Conservation (phyloP, 2,113 vertebrate genomes). For the Heptranchias perlo region DNA sequence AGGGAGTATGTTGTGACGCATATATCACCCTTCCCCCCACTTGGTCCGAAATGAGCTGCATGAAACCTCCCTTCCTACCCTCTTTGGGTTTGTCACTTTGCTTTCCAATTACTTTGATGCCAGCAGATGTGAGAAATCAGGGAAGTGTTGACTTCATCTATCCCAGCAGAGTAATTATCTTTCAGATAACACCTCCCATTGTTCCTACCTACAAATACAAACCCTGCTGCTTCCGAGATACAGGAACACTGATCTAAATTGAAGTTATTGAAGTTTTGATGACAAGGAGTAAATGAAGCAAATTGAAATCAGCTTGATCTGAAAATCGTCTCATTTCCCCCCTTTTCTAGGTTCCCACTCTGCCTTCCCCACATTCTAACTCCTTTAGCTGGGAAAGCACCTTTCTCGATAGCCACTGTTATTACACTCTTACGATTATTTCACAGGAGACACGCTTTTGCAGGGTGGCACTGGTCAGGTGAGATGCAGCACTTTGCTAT, state of each 20-base stretch:
- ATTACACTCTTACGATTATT: background rate
- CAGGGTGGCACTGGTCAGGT: background rate
- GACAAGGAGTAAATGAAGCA: conserved; percentile 18
- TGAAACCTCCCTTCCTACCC: background rate
- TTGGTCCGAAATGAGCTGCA: background rate
- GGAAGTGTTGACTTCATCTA: conserved; percentile 18
- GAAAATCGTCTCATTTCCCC: background rate
- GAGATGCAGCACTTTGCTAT: background rate
- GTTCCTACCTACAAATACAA: background rate
- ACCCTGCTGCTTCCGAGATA: background rate
- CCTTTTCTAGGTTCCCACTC: too few species aligned
- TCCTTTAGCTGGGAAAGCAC: background rate
- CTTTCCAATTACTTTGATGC: conserved; percentile 29
- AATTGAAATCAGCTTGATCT: conserved; percentile 20
- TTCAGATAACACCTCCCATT: conserved; percentile 19
- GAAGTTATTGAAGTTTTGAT: background rate
- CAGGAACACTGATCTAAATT: conserved; percentile 13
- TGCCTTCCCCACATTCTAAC: background rate
- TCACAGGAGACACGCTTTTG: background rate
- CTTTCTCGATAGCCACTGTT: background rate
- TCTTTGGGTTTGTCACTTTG: background rate
- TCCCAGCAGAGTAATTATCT: conserved; percentile 11
- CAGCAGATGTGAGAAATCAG: conserved; percentile 27
- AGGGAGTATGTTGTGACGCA: background rate
- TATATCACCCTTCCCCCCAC: background rate